A percentile compares a stretch with the other conserved stretches of the same genome.
These are phyloP conservation scores for Temnothorax ravouxi DNA, from an alignment of 2,888 invertebrate genomes.

Conservation along the genomic window DNA sequence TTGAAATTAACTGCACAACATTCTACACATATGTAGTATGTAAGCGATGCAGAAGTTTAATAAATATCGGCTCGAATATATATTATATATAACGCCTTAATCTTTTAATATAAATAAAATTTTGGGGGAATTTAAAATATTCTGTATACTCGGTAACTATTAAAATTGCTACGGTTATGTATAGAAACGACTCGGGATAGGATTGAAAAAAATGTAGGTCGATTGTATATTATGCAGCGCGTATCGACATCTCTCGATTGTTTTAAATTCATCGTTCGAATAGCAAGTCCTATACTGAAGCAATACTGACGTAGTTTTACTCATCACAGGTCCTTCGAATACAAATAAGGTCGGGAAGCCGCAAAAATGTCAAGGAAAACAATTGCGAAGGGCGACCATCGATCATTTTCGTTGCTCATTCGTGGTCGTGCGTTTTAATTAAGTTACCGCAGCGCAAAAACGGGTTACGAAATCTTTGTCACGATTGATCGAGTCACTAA, in stretches of 20 bases:
- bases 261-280: conserved; percentile 35
- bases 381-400: conserved; percentile 46
- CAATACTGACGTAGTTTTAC: conserved; percentile 49
- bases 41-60: neutral
- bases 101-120: neutral
- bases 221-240: neutral
- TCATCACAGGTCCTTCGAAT: conserved; percentile 64
- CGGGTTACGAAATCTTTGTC: conserved; percentile 14
- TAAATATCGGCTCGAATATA: neutral
- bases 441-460: conserved; percentile 20
- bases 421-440: conserved; percentile 28
- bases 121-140: neutral
- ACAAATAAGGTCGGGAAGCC: conserved; percentile 59
- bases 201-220: neutral
- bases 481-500: conserved; percentile 4
- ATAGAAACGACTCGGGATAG: neutral
- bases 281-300: conserved; percentile 30
- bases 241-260: neutral
- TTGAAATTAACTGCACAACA: neutral
- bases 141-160: neutral
- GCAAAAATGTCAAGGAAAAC: conserved; percentile 54
- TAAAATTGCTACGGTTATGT: neutral
- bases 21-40: neutral
- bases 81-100: neutral
- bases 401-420: conserved; percentile 34